A percentile compares a stretch with the other conserved stretches of the same genome.
Conservation (phyloP, 2,797 vertebrate genomes). For the Limnodromus scolopaceus region DNA sequence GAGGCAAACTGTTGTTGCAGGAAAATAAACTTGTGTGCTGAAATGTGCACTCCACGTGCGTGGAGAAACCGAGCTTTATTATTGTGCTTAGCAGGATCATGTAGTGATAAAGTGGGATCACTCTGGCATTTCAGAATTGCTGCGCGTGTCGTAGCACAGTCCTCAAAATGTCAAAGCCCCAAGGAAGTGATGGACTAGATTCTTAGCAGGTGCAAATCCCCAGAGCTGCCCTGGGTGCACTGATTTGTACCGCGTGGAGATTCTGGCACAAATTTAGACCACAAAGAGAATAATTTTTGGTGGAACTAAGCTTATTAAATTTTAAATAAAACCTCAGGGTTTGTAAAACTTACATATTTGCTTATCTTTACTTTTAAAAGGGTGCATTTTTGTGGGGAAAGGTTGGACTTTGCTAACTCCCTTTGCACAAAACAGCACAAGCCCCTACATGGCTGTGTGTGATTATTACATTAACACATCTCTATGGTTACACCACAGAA, state of each 20-base stretch:
- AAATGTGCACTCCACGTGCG: not conserved
- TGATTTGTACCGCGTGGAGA: not conserved
- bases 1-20: not conserved
- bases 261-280: not conserved
- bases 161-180: slow-evolving; percentile 43
- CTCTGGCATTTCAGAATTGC: slow-evolving; percentile 24
- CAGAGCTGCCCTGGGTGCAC: not conserved
- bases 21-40: not conserved
- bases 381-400: not conserved
- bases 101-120: slow-evolving; percentile 2
- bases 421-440: slow-evolving; percentile 44
- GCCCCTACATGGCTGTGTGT: slow-evolving; percentile 52
- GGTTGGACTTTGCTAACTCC: slow-evolving; percentile 12
- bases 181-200: slow-evolving; percentile 9
- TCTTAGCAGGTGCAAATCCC: slow-evolving; percentile 3
- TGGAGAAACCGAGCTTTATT: not conserved
- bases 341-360: not conserved
- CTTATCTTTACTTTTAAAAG: not conserved
- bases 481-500: slow-evolving; percentile 71
- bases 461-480: slow-evolving; percentile 73
- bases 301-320: not conserved
- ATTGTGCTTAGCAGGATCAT: not conserved
- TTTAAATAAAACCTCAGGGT: not conserved
- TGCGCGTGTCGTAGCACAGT: not conserved
- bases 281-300: not conserved